Base-by-base conservation (phyloP, 2,888 invertebrate genomes). In the Nasonovia ribisnigri region DNA sequence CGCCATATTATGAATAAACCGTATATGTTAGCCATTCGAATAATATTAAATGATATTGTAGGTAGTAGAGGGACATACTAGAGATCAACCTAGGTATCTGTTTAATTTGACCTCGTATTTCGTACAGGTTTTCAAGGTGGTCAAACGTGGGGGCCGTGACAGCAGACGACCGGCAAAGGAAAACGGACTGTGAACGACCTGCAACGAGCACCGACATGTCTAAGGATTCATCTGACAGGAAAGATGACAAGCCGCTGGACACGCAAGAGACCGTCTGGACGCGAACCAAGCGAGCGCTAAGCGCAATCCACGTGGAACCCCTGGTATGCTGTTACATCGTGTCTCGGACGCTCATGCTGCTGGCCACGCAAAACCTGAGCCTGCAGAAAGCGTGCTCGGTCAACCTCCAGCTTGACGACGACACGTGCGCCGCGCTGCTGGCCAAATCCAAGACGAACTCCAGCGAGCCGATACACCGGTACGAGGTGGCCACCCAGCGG, bases 331-430 rank as follows among this genome's bases (percentile, higher is more conserved):
- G 97, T 95, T 97, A 97, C 95, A 97, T 97, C 94, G 96, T 97
- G 95, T 96, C 97, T 0, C 96, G 96, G 95, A 96, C 97, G 3
- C 95, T 97, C 29, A 97, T 98, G 4, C 97, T 97, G 90, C 95
- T 98, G 95, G 98, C 98, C 46, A 98, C 98, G 87, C 98, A 98
- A 96, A 98, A 98, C 96, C 96, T 98, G 91, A 98, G 98, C 95
- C 96, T 98, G 95, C 98, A 98, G 95, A 98, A 98, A 96, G 98
- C 98, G 0, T 98, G 98, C 95, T 96, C 98, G 94, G 98, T 98
- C 0, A 98, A 98, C 95, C 96, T 98, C 95, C 96, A 96, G 26
- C 98, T 97, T 95, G 96, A 97, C 0, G 97, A 97, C 94, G 97
- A 97, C 95, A 96, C 98, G 6, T 98, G 98, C 95, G 97, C 97